Base-by-base conservation (phyloP, 2,113 vertebrate genomes). In the Climacteris rufus region DNA sequence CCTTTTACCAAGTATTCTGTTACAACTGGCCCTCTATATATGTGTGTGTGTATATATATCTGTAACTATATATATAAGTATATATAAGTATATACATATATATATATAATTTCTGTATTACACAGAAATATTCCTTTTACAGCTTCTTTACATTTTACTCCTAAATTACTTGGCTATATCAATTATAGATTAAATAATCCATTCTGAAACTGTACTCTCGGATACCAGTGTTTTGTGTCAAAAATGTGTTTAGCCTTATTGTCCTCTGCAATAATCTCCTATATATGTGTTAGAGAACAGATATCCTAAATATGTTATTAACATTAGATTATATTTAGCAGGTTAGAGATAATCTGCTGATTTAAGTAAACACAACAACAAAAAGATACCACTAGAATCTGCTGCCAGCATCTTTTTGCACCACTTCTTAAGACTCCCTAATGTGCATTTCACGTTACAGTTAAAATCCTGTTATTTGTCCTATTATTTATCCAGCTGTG, bases 301-400 rank as follows among this genome's bases (percentile, higher is more conserved):
- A 49, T 83, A 79, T 44, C 21, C 88, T 94, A 83, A 87, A 65
- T 40, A 52, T 66, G 80, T 76, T 97, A 97, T 96, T 97, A 96
- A 96, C 90, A 87, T 59, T 68, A 91, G 83, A 96, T 85, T 94
- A n/a, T 91, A 83, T 83, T 96, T 96, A 95, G 60, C 57, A 95
- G 56, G 81, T 96, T 94, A 93, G 89, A 69, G 75, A 97, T 72
- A 95, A 95, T 91, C 50, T 91, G 93, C 95, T 96, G 95, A 96
- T 93, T 72, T 65, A 89, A 87, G 75, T 92, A 94, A 95, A 90
- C 14, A 44, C 60, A 57, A 47, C 37, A 83, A 90, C 71, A 52
- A 90, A 91, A 96, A 94, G 54, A 89, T 35, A 80, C 44, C 71
- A 72, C 61, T 69, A 90, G 69, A 90, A 87, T 54, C 83, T 91